Evolutionary conservation across 2,888 invertebrate species (phyloP).

Genomic region (Synergus umbraculus): DNA sequence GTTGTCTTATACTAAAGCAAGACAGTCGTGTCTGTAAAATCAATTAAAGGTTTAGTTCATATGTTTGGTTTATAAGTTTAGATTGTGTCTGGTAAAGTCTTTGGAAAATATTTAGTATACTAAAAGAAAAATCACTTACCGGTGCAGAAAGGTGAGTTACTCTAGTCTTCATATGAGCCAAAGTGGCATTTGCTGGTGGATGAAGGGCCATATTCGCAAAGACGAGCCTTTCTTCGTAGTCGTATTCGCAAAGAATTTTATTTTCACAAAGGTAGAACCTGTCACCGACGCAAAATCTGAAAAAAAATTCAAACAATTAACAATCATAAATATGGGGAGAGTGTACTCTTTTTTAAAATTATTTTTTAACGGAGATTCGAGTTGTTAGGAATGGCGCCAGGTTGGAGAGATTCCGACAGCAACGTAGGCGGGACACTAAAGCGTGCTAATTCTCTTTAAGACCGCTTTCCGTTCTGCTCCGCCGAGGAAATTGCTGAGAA

Average conservation of each 20-base stretch:
- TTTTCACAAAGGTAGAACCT: constrained; percentile 95
- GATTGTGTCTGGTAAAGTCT: no score
- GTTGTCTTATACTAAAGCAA: no score
- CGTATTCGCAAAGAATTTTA: constrained; percentile 95
- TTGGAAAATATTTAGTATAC: not conserved
- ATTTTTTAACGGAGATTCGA: constrained; percentile 8
- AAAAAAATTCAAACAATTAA: constrained; percentile 55
- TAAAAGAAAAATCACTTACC: constrained; percentile 57
- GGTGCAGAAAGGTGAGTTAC: constrained; percentile 83
- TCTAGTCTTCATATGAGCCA: constrained; percentile 92
- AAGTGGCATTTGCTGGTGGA: constrained; percentile 83
- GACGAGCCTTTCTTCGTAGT: constrained; percentile 94
- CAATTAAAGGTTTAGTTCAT: not conserved
- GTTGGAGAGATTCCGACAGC: constrained; percentile 37
- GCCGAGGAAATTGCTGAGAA: constrained; percentile 72
- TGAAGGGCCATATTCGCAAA: constrained; percentile 93
- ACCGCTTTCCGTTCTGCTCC: constrained; percentile 69
- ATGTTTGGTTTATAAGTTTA: no score
- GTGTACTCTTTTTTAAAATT: not conserved
- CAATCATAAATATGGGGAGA: not conserved
- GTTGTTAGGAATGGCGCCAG: not conserved
- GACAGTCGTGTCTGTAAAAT: not conserved
- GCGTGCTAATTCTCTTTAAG: constrained; percentile 73
- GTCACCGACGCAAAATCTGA: constrained; percentile 96
- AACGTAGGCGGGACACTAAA: constrained; percentile 64